Evolutionary conservation across 2,797 vertebrate species (phyloP), one percentile per base, ranked within the genome.

Genomic region (Clarias fuscus): DNA sequence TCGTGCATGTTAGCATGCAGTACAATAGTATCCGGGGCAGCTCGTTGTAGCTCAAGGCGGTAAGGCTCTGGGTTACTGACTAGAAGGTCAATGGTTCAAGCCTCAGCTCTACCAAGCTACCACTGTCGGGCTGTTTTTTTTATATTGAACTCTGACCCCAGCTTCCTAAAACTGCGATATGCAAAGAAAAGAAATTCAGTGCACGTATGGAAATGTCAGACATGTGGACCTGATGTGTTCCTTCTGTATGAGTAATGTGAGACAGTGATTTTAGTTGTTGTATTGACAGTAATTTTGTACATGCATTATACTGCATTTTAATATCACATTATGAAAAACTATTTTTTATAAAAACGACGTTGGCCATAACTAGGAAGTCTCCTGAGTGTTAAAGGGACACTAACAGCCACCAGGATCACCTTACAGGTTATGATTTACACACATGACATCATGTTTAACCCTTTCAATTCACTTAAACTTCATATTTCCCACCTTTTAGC

Each of bases 341-440:
- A 8, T 22, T 24, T 48, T 73, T 73, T 73, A 37, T n/a, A 70
- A 37, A 70, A 70, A 37, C 6, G 20, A 18, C 7, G 18, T 33
- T 68, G 30, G 27, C 14, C 30, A 68, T 18, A 30, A 6, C 10
- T 70, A 68, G 17, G 68, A 37, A 70, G 33, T 30, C 14, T 48
- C 43, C 24, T n/a, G 40, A 27, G 22, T 27, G 27, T 14, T 30
- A 53, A 4, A 33, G 43, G 43, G n/a, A 78, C 59, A 37, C 1
- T 11, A 93, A 93, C 90, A 93, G 92, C 86, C 89, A 85, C 88
- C 30, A 78, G 30, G 1, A 37, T 59, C 30, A 22, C 0, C 18
- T 13, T 13, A 27, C 4, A 58, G 24, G 20, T 72, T 72, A 37
- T 48, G 71, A 48, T 48, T 73, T 24, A 92, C 91, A 92, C 91